These are phyloP conservation scores for Eretmocerus hayati DNA, from an alignment of 2,888 invertebrate species.

Conservation along the genomic window DNA sequence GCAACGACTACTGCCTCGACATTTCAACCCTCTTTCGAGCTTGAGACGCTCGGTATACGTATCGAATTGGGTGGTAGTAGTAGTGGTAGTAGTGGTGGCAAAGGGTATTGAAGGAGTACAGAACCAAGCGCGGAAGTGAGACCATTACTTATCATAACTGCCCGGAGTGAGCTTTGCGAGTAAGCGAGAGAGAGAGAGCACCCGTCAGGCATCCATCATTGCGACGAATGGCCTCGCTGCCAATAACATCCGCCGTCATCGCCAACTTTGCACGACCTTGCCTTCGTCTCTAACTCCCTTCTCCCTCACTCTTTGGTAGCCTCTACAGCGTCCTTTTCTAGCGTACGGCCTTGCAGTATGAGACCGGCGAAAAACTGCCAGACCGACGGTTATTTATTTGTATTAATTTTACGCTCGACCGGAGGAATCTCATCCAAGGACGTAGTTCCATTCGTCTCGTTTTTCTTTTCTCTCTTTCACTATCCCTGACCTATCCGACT, in stretches of 20 bases:
- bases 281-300: slow-evolving; percentile 12
- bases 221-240: slow-evolving; percentile 46
- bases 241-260: slow-evolving; percentile 48
- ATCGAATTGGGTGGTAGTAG: too few species aligned
- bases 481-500: too few species aligned
- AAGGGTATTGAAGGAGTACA: too few species aligned
- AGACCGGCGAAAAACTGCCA: too few species aligned
- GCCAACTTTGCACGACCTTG: slow-evolving; percentile 46
- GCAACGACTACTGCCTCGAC: too few species aligned
- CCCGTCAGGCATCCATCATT: slow-evolving; percentile 47
- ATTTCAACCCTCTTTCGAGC: too few species aligned
- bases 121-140: slow-evolving; percentile 39
- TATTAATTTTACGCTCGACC: slow-evolving; percentile 26
- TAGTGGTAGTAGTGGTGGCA: too few species aligned
- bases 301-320: neutral
- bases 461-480: too few species aligned
- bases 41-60: too few species aligned
- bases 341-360: too few species aligned
- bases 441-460: neutral
- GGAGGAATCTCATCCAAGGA: neutral
- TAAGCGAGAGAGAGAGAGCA: slow-evolving; percentile 34
- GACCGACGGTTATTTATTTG: slow-evolving; percentile 24
- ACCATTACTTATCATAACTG: slow-evolving; percentile 48
- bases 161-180: slow-evolving; percentile 37
- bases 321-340: neutral